phyloP scores from a whole-genome alignment of 2,888 invertebrate species.

The Plebejus melissa region DNA sequence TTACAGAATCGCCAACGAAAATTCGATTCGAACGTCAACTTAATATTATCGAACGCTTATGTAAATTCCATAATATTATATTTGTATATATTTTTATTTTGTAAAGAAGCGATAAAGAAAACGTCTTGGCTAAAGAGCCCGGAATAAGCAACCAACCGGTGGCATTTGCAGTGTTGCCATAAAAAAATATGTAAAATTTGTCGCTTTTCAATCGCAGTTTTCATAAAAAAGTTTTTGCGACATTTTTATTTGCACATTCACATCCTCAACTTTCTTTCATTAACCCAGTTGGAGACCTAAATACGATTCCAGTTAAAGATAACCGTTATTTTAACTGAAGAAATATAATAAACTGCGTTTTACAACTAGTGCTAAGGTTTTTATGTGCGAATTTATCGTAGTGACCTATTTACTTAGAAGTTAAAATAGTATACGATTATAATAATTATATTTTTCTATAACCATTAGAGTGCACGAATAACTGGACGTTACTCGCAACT shows the following conservation, averaged over 20 bases:
- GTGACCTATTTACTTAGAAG: background rate
- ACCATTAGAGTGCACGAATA: no score
- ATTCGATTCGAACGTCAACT: no score
- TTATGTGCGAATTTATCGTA: background rate
- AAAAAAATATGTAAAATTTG: background rate
- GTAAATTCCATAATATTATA: no score
- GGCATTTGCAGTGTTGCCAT: no score
- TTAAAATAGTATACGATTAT: background rate
- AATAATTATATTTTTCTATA: no score
- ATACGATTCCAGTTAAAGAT: conserved; percentile 20
- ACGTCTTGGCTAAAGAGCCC: no score
- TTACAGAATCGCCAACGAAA: no score
- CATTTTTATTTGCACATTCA: background rate
- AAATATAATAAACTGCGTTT: conserved; percentile 10
- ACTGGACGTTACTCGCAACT: no score
- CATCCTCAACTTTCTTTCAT: conserved; percentile 16
- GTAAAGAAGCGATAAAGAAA: no score
- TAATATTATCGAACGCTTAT: no score
- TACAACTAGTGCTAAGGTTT: background rate
- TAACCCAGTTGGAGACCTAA: conserved; percentile 18
- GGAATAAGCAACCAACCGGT: no score
- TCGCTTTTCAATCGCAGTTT: background rate
- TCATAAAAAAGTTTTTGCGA: background rate
- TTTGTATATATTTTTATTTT: no score
- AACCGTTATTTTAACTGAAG: conserved; percentile 1